Percentiles rank a stretch among this genome's conserved stretches.
These are phyloP conservation scores for Polydrusus pterygomalis DNA, from an alignment of 2,888 invertebrate genomes.

Conservation along the genomic window DNA sequence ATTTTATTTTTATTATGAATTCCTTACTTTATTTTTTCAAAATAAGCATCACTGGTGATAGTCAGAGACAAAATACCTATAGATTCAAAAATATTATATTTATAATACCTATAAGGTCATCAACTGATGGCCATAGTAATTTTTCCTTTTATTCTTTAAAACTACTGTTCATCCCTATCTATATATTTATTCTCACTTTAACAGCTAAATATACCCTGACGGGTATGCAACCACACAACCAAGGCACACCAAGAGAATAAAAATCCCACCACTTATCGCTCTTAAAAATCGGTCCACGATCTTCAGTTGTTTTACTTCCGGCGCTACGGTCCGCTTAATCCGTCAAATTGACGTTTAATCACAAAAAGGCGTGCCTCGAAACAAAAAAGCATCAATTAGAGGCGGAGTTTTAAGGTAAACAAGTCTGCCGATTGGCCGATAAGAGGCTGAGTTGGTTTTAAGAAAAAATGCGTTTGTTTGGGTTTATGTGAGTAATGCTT, in stretches of 20 bases:
- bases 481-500: constrained; percentile 48
- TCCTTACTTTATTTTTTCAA: too few relatives aligned
- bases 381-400: constrained; percentile 69
- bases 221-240: constrained; percentile 42
- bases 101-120: too few relatives aligned
- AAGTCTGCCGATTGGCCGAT: constrained; percentile 67
- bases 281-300: constrained; percentile 38
- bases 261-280: constrained; percentile 14
- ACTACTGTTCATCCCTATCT: too few relatives aligned
- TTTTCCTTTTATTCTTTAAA: too few relatives aligned
- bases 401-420: constrained; percentile 62
- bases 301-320: constrained; percentile 66
- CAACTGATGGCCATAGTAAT: too few relatives aligned
- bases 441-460: constrained; percentile 45
- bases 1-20: too few relatives aligned
- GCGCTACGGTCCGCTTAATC: constrained; percentile 69
- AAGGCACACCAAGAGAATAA: not conserved
- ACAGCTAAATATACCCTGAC: not conserved
- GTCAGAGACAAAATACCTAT: too few relatives aligned
- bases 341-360: constrained; percentile 72
- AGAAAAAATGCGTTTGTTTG: constrained; percentile 43
- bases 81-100: too few relatives aligned
- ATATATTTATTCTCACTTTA: not conserved
- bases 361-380: constrained; percentile 69
- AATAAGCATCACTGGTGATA: too few relatives aligned